phyloP scores from a whole-genome alignment of 2,888 invertebrate genomes.

The Papilio gigon region DNA sequence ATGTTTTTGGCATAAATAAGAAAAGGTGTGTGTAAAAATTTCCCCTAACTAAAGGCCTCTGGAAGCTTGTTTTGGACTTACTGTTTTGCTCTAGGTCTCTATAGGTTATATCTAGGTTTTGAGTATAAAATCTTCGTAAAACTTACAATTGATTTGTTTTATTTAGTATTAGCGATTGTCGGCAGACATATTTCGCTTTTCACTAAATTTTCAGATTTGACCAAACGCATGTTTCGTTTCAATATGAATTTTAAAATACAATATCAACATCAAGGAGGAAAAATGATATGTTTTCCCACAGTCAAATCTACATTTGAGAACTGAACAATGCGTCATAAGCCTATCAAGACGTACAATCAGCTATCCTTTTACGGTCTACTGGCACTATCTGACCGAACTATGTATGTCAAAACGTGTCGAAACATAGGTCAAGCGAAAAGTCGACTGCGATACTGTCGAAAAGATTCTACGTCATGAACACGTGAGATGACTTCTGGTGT shows the following conservation, averaged over 20 bases:
- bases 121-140: background rate
- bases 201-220: background rate
- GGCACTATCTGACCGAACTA: conserved; percentile 25
- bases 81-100: too few relatives aligned
- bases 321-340: conserved; percentile 2
- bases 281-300: background rate
- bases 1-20: too few relatives aligned
- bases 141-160: background rate
- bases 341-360: conserved; percentile 28
- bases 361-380: conserved; percentile 31
- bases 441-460: conserved; percentile 6
- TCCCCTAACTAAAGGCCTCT: too few relatives aligned
- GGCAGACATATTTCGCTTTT: background rate
- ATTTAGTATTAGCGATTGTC: background rate
- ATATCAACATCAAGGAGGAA: background rate
- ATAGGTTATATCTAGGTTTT: background rate
- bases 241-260: too few relatives aligned
- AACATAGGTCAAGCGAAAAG: background rate
- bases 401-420: conserved; percentile 26
- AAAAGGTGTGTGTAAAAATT: too few relatives aligned
- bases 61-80: too few relatives aligned
- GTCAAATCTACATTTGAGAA: background rate
- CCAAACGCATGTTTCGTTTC: too few relatives aligned
- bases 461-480: conserved; percentile 4
- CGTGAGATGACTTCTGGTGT: conserved; percentile 24